Evolutionary conservation across 2,888 invertebrate species (phyloP), one percentile per base, ranked within the genome.

Genomic region (Ecdyonurus torrentis): DNA sequence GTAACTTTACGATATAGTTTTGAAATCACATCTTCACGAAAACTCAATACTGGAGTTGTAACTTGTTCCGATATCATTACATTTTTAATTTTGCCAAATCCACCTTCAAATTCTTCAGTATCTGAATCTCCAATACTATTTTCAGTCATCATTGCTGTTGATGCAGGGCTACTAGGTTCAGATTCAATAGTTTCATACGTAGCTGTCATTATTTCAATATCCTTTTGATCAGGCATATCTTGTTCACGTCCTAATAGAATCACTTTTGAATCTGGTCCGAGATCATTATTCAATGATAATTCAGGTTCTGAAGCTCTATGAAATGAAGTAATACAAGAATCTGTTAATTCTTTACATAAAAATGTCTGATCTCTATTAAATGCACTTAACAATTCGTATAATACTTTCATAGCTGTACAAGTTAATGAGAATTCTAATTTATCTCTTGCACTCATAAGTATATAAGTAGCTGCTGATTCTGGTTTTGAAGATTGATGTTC

Each of bases 401-500:
- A 69, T 2, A 82, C 80, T 62, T 81, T 77, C 2, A 89, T 79
- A 25, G 76, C 81, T 70, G 75, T 81, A 1, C 87, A 85, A 0
- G 87, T 86, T 25, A 89, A 70, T 0, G 86, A 86, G 1, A 88
- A 69, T 68, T 86, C 82, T 2, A 90, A 75, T 58, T 78, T 76
- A 66, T 87, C 84, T 61, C 82, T 79, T 0, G 86, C 83, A 66
- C 86, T 84, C 2, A 89, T 70, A 61, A 87, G 76, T 5, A 89
- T 70, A 72, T 88, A 88, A 0, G 83, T 83, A 59, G 88, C 85
- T 10, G 22, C 22, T 20, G 55, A 10, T 55, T 55, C 55, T 22
- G 15, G 7, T 20, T 7, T 20, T 55, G n/a, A n/a, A 18, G 22
- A 18, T 55, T 55, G 7, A 55, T 55, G 19, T n/a, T 55, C 55